These are phyloP conservation scores for Syncerus caffer DNA, from an alignment of 2,797 vertebrate species.

Conservation along the genomic window DNA sequence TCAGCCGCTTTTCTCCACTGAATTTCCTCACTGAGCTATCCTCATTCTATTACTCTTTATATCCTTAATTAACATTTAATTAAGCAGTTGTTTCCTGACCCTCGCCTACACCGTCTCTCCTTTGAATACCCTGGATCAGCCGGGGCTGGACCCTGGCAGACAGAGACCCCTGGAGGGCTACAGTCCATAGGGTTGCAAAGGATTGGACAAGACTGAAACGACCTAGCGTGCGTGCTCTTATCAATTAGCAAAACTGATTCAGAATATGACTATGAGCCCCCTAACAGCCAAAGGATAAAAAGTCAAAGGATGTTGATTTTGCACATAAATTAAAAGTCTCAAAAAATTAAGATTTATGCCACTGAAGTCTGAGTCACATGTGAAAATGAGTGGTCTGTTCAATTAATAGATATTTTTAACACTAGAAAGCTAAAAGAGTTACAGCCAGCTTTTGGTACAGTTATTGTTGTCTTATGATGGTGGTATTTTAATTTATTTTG, in stretches of 20 bases:
- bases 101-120: too few species aligned
- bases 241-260: not conserved
- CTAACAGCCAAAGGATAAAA: not conserved
- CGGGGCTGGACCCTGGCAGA: too few species aligned
- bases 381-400: not conserved
- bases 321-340: not conserved
- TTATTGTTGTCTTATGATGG: not conserved
- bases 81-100: too few species aligned
- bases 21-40: too few species aligned
- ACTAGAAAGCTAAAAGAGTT: not conserved
- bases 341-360: not conserved
- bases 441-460: not conserved
- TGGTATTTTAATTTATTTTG: not conserved
- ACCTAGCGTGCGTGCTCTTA: not conserved
- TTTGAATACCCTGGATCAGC: too few species aligned
- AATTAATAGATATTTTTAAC: not conserved
- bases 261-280: not conserved
- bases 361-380: not conserved
- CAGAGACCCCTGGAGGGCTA: not conserved
- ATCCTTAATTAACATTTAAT: too few species aligned
- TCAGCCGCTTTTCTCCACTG: too few species aligned
- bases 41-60: too few species aligned
- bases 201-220: rapidly evolving
- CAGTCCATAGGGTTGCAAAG: not conserved
- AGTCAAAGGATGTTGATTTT: not conserved